These are phyloP conservation scores for Crossocerus cetratus DNA, from an alignment of 2,888 invertebrate genomes.

Conservation along the genomic window DNA sequence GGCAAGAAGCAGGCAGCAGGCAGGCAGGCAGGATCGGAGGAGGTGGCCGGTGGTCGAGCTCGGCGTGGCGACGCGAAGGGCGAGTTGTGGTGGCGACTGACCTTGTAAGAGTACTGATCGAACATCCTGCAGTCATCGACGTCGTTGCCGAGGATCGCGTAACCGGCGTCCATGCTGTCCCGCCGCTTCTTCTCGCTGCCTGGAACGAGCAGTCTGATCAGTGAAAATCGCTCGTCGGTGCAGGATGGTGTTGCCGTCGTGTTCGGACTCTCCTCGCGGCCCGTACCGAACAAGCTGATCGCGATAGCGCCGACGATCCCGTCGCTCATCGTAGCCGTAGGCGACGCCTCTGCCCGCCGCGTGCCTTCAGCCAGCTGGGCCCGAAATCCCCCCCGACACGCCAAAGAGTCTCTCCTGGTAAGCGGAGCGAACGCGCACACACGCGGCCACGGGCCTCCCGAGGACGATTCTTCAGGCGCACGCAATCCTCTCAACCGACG, in stretches of 20 bases:
- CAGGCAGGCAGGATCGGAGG: not conserved
- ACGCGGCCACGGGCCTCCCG: no score
- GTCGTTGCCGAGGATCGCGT: slow-evolving; percentile 81
- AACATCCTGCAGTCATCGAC: slow-evolving; percentile 82
- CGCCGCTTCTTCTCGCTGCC: slow-evolving; percentile 71
- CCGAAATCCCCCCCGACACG: not conserved
- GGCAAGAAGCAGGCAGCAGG: not conserved
- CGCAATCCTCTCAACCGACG: slow-evolving; percentile 5
- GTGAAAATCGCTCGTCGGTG: slow-evolving; percentile 40
- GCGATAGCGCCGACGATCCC: slow-evolving; percentile 73
- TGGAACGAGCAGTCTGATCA: slow-evolving; percentile 60
- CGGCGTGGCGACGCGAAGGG: not conserved
- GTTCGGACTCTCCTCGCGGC: slow-evolving; percentile 7
- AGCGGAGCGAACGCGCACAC: not conserved
- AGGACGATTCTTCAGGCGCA: slow-evolving; percentile 8
- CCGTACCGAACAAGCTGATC: slow-evolving; percentile 73
- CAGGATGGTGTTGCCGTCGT: not conserved
- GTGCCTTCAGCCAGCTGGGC: slow-evolving; percentile 10
- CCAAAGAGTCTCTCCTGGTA: no score
- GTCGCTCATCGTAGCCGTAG: slow-evolving; percentile 68
- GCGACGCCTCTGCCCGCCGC: slow-evolving; percentile 6
- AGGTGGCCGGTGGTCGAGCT: not conserved
- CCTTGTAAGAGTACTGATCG: slow-evolving; percentile 83
- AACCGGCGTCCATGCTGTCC: slow-evolving; percentile 82
- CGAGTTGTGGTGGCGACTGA: slow-evolving; percentile 65